Evolutionary conservation across 2,888 invertebrate genomes (phyloP), one percentile per base, ranked within the genome.

Genomic region (Epirrhoe alternata): DNA sequence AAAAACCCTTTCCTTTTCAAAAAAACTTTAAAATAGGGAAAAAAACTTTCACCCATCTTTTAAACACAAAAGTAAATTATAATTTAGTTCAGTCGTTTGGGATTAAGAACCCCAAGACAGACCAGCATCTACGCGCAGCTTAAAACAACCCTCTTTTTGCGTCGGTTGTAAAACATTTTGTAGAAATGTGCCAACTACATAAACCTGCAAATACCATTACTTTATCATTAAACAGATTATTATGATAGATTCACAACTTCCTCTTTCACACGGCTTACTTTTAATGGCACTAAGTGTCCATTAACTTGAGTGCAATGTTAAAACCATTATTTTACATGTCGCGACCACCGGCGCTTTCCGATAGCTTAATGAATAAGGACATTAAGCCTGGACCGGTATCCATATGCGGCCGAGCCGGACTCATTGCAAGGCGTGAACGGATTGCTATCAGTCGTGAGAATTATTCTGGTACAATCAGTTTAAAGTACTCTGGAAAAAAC

Each of bases 361-460:
- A 85, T 86, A 83, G 80, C 79, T 80, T 85, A 86, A 88, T 88
- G 86, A 86, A 86, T 85, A 84, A 86, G 82, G 83, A 85, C 82
- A 80, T 83, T 83, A 82, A 77, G 73, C 72, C 73, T 53, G 55
- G 45, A 62, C 63, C 45, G 53, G 61, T 61, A 49, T 52, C 50
- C 56, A 63, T 55, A 63, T 24, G 12, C 57, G 45, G 35, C 45
- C 31, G 47, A 35, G 24, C n/a, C 16, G 51, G 31, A 42, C 42
- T 33, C 47, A 35, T 30, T 50, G 55, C 50, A 50, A 31, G 50
- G 50, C 49, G 49, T 38, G 16, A 50, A 12, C 38, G 38, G 38
- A 42, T 42, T 12, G 12, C 2, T 42, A 47, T 47, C 47, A 16
- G 14, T 12, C 14, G 14, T 47, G 5, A 42, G 3, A 42, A 5